Evolutionary conservation across 2,888 invertebrate species (phyloP).

Genomic region (Dorcus parallelipipedus): DNA sequence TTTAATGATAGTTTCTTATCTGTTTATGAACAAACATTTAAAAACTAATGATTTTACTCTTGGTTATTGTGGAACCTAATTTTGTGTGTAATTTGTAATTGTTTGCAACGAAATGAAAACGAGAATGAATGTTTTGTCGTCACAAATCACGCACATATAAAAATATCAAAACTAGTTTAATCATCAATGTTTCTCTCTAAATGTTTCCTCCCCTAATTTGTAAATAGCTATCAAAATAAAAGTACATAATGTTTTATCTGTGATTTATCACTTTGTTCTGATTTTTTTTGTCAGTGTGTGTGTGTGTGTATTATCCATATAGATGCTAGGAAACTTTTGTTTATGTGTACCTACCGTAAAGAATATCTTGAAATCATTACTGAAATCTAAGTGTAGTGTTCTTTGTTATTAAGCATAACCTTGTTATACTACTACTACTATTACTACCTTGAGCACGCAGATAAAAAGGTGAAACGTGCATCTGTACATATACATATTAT

Average conservation of each 20-base stretch:
- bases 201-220: background rate
- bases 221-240: constrained; percentile 3
- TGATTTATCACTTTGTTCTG: constrained; percentile 38
- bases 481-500: constrained; percentile 16
- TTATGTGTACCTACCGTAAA: too few relatives aligned
- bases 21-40: too few relatives aligned
- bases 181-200: background rate
- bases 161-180: constrained; percentile 23
- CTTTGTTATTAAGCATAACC: constrained; percentile 16
- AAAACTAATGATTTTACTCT: too few relatives aligned
- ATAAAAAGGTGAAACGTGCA: background rate
- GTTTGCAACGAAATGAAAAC: background rate
- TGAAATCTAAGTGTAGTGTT: constrained; percentile 30
- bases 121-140: background rate
- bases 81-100: background rate
- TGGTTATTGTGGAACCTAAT: background rate
- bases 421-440: background rate
- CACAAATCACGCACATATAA: constrained; percentile 33
- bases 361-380: constrained; percentile 26
- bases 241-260: constrained; percentile 40
- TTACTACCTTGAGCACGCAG: background rate
- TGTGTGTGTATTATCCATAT: constrained; percentile 18
- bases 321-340: too few relatives aligned
- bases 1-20: too few relatives aligned
- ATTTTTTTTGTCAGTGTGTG: constrained; percentile 19